Evolutionary conservation across 2,797 vertebrate genomes (phyloP).

Genomic region (Lemur catta): DNA sequence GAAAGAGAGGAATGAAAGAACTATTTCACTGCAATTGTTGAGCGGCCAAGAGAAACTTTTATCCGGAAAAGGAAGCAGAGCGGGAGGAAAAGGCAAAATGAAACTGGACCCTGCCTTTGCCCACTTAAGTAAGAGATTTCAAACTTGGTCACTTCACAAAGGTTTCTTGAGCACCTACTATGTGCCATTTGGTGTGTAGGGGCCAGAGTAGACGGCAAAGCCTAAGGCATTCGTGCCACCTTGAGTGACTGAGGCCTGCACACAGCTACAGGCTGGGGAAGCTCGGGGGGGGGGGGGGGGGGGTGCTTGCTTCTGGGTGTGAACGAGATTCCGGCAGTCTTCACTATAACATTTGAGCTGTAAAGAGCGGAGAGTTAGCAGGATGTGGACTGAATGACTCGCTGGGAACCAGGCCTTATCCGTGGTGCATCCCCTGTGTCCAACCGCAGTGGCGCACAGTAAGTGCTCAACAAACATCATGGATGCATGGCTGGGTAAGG

Average conservation of each 20-base stretch:
- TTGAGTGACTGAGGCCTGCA: background rate
- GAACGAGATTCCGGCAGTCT: background rate
- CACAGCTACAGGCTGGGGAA: background rate
- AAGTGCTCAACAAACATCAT: background rate
- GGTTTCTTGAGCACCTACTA: background rate
- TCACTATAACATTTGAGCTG: background rate
- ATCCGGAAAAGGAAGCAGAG: background rate
- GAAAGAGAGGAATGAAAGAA: background rate
- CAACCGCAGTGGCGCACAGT: accelerated
- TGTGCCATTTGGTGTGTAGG: background rate
- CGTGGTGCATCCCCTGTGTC: accelerated
- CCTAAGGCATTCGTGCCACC: background rate
- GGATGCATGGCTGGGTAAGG: background rate
- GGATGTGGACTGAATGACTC: background rate
- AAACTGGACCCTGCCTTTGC: background rate
- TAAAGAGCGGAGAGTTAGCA: background rate
- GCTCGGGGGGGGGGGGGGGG: no score
- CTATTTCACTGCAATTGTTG: background rate
- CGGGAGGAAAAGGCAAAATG: background rate
- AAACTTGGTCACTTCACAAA: background rate
- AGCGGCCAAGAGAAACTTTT: background rate
- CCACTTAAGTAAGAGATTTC: background rate
- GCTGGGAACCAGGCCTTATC: background rate
- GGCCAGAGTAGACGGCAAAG: background rate
- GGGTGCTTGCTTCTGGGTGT: background rate